These are phyloP conservation scores for Seriola aureovittata DNA, from an alignment of 2,113 vertebrate genomes.

Conservation along the genomic window DNA sequence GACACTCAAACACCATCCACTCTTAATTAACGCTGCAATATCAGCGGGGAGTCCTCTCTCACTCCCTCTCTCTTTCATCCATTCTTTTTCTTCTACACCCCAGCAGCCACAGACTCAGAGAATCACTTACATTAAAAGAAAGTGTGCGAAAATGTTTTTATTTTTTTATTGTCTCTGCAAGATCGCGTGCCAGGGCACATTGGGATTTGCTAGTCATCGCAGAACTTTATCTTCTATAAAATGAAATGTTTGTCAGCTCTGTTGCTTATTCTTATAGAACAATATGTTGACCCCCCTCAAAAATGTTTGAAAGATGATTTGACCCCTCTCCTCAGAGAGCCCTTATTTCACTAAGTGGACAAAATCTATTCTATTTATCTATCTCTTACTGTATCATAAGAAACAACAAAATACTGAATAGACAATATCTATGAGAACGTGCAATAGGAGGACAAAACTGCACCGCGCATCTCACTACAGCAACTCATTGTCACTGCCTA, in stretches of 20 bases:
- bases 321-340: not conserved
- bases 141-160: constrained; percentile 20
- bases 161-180: constrained; percentile 20
- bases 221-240: constrained; percentile 34
- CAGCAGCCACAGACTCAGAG: constrained; percentile 54
- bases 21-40: constrained; percentile 77
- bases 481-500: not conserved
- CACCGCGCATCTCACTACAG: too few relatives aligned
- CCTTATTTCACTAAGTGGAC: not conserved
- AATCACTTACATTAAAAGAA: constrained; percentile 62
- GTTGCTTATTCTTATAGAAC: constrained; percentile 16
- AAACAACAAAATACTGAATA: constrained; percentile 5
- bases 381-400: not conserved
- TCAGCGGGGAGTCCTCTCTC: constrained; percentile 70
- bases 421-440: not conserved
- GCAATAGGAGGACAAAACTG: not conserved
- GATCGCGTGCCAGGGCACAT: not conserved
- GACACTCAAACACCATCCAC: constrained; percentile 73
- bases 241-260: constrained; percentile 30
- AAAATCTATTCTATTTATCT: not conserved
- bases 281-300: not conserved
- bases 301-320: constrained; percentile 4
- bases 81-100: constrained; percentile 61
- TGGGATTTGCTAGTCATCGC: not conserved
- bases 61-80: constrained; percentile 67